Evolutionary conservation across 2,888 invertebrate genomes (phyloP).

Genomic region (Cheilosia vernalis): DNA sequence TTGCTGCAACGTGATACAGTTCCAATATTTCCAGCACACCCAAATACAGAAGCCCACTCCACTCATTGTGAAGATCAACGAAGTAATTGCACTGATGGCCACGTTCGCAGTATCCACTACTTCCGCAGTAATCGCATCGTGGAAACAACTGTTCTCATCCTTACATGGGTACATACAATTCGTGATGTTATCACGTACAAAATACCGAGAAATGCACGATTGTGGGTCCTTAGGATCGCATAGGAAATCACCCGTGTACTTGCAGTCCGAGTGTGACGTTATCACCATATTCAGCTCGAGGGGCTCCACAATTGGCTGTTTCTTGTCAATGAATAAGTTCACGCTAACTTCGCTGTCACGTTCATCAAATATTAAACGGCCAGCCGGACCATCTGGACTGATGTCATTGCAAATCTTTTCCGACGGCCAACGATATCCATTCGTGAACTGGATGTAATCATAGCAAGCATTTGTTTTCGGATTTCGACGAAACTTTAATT

Average conservation of each 20-base stretch:
- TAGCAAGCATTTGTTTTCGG: conserved; percentile 78
- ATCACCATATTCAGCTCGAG: conserved; percentile 81
- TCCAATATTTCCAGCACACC: conserved; percentile 83
- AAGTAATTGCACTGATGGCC: conserved; percentile 81
- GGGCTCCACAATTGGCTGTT: conserved; percentile 78
- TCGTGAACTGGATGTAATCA: conserved; percentile 81
- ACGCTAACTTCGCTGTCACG: conserved; percentile 80
- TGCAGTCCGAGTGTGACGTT: conserved; percentile 81
- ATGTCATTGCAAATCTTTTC: conserved; percentile 80
- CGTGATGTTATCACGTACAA: conserved; percentile 81
- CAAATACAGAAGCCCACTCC: conserved; percentile 82
- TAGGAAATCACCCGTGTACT: conserved; percentile 79
- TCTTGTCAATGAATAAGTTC: conserved; percentile 79
- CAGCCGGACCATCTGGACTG: conserved; percentile 80
- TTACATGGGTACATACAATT: conserved; percentile 82
- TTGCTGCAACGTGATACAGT: conserved; percentile 82
- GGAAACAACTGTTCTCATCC: conserved; percentile 81
- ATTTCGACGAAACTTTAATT: conserved; percentile 80
- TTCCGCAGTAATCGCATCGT: conserved; percentile 78
- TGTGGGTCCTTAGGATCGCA: conserved; percentile 80
- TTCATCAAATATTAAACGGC: conserved; percentile 80
- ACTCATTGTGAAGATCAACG: conserved; percentile 82
- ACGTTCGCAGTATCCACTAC: conserved; percentile 81
- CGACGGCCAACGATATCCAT: conserved; percentile 80
- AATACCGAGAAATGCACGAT: conserved; percentile 81